These are phyloP conservation scores for Cantharis rustica DNA, from an alignment of 2,888 invertebrate genomes.

Conservation along the genomic window DNA sequence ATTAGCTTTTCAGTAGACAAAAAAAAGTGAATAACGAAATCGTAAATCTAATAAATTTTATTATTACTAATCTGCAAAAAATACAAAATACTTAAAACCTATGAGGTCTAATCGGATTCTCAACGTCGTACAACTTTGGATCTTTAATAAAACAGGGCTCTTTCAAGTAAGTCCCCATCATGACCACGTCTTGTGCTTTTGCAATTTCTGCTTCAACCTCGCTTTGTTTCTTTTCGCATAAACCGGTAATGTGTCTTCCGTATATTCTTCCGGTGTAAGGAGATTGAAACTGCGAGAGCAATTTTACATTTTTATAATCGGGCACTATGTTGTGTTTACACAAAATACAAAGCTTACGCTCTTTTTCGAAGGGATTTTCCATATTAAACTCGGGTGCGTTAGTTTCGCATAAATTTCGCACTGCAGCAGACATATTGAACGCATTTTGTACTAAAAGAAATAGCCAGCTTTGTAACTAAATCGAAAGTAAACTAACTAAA, in stretches of 20 bases:
- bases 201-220: constrained; percentile 73
- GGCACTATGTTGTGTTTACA: constrained; percentile 82
- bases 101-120: constrained; percentile 80
- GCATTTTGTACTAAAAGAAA: background rate
- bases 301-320: constrained; percentile 87
- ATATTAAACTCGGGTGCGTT: constrained; percentile 64
- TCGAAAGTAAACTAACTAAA: background rate
- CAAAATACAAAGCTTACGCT: constrained; percentile 74
- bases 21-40: too few species aligned
- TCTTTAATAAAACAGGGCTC: constrained; percentile 80
- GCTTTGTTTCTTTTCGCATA: constrained; percentile 82
- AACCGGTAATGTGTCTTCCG: constrained; percentile 90
- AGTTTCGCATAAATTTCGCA: background rate
- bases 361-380: constrained; percentile 81
- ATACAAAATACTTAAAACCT: constrained; percentile 66
- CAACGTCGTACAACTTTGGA: constrained; percentile 89
- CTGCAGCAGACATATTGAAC: background rate
- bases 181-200: constrained; percentile 77
- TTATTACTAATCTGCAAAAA: background rate
- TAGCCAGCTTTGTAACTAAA: background rate
- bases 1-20: too few species aligned
- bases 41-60: background rate
- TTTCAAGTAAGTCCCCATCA: constrained; percentile 85
- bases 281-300: constrained; percentile 95
- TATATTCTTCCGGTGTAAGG: constrained; percentile 93